Conservation (phyloP, 2,888 invertebrate genomes). For the Enchytraeus crypticus region DNA sequence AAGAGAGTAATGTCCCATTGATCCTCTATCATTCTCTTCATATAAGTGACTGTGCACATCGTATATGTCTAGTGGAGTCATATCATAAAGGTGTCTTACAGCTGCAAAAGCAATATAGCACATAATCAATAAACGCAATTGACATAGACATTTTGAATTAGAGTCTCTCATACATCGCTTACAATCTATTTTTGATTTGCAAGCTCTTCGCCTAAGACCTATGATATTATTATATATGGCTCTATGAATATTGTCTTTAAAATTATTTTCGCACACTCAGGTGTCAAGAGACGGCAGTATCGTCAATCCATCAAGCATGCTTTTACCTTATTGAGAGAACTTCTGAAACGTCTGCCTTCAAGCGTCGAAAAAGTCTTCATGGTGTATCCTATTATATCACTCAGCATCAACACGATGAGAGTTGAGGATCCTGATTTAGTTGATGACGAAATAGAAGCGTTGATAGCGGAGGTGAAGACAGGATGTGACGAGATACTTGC, state of each 20-base stretch:
- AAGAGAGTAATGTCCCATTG: neutral
- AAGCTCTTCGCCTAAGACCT: neutral
- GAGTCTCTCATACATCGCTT: too few species aligned
- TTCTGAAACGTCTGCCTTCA: neutral
- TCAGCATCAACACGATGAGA: neutral
- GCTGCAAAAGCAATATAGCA: too few species aligned
- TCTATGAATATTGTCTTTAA: neutral
- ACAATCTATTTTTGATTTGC: neutral
- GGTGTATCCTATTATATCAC: neutral
- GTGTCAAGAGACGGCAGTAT: neutral
- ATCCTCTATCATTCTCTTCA: too few species aligned
- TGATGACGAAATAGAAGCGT: neutral
- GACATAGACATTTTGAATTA: too few species aligned
- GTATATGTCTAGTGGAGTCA: too few species aligned
- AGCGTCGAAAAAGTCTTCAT: neutral
- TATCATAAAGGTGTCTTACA: too few species aligned
- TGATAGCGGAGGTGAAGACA: too few species aligned
- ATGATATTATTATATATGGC: neutral
- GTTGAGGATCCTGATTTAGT: constrained; percentile 1
- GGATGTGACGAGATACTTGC: too few species aligned
- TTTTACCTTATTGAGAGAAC: neutral
- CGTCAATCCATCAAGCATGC: constrained; percentile 3
- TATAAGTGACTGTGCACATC: too few species aligned
- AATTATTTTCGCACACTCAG: neutral
- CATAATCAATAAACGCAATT: too few species aligned